Evolutionary conservation across 2,888 invertebrate species (phyloP).

Genomic region (Polyploca ridens): DNA sequence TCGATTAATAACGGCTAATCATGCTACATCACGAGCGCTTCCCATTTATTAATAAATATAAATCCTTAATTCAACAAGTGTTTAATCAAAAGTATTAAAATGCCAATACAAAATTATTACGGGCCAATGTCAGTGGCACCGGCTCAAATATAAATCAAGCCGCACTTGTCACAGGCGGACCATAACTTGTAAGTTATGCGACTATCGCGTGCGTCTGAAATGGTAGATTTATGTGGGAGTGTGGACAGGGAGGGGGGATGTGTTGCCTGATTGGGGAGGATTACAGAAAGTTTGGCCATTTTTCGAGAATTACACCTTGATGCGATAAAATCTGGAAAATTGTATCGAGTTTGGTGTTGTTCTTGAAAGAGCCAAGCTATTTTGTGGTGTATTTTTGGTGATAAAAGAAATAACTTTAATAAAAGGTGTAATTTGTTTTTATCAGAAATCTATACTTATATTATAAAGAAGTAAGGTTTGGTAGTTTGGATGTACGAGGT

Average conservation of each 20-base stretch:
- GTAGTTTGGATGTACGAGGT: too few relatives aligned
- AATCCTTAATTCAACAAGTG: conserved; percentile 7
- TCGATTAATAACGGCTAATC: too few relatives aligned
- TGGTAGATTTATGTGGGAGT: conserved; percentile 31
- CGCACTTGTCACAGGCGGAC: conserved; percentile 62
- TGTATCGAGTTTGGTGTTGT: background rate
- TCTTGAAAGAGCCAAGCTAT: background rate
- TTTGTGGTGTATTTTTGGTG: too few relatives aligned
- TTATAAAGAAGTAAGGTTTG: too few relatives aligned
- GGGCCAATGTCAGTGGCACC: conserved; percentile 35
- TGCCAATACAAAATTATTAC: conserved; percentile 34
- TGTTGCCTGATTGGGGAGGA: conserved; percentile 10
- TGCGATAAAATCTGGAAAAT: background rate
- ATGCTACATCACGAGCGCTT: too few relatives aligned
- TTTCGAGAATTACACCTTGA: background rate
- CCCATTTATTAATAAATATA: too few relatives aligned
- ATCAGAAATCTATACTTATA: too few relatives aligned
- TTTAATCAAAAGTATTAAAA: conserved; percentile 10
- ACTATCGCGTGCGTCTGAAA: conserved; percentile 47
- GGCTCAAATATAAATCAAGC: conserved; percentile 59
- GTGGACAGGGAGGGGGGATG: conserved; percentile 17
- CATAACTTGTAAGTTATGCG: conserved; percentile 68
- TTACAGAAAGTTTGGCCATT: background rate
- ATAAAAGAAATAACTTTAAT: too few relatives aligned
- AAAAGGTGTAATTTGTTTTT: too few relatives aligned